These are phyloP conservation scores for Mergus octosetaceus DNA, from an alignment of 2,797 vertebrate species.

Conservation along the genomic window DNA sequence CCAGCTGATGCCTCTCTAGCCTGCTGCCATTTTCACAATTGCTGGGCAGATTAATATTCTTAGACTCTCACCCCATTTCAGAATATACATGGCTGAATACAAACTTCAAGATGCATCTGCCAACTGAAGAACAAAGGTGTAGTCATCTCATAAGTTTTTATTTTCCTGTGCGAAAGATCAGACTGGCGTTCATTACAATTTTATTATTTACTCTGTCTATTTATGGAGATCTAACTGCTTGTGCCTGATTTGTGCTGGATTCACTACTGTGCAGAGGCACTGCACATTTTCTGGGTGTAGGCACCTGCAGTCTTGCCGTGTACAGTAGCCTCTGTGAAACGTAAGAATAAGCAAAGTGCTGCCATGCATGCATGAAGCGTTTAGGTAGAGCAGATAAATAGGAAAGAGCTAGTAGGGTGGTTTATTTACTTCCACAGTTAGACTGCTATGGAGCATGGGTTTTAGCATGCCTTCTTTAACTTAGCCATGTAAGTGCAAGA, in stretches of 20 bases:
- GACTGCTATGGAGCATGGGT: accelerated
- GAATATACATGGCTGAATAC: not conserved
- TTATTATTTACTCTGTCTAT: not conserved
- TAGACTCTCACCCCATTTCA: not conserved
- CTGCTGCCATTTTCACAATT: not conserved
- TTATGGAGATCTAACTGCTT: not conserved
- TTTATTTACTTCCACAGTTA: not conserved
- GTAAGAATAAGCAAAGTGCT: not conserved
- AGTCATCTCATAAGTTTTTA: not conserved
- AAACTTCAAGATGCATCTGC: not conserved
- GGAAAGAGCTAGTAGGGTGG: not conserved
- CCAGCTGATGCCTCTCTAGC: not conserved
- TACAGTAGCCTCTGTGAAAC: not conserved
- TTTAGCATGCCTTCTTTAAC: not conserved
- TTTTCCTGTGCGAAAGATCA: not conserved
- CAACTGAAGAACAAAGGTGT: not conserved
- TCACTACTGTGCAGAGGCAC: not conserved
- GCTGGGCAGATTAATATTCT: not conserved
- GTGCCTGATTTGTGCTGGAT: not conserved
- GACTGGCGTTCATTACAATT: not conserved
- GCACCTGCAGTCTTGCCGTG: accelerated
- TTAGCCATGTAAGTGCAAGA: not conserved
- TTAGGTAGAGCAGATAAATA: not conserved
- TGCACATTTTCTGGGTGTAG: not conserved
- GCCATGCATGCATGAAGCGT: accelerated